phyloP scores from a whole-genome alignment of 2,113 vertebrate genomes.

The Hippocampus zosterae region DNA sequence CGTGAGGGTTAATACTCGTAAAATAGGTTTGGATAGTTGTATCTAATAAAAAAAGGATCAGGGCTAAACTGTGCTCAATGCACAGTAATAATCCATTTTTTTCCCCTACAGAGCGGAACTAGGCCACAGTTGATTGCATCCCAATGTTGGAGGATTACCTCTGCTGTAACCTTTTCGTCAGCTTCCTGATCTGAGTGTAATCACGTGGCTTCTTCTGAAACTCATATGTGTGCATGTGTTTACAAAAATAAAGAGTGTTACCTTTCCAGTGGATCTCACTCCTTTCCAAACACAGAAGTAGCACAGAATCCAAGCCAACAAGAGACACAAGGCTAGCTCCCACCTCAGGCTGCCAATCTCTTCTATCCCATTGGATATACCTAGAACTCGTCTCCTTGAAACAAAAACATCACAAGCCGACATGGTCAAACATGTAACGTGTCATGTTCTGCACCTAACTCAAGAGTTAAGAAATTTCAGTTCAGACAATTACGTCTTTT shows the following conservation, averaged over 20 bases:
- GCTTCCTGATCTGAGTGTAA: background rate
- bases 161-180: background rate
- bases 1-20: background rate
- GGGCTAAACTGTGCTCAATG: background rate
- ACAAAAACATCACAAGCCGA: slow-evolving; percentile 11
- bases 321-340: slow-evolving; percentile 65
- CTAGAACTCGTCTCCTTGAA: slow-evolving; percentile 72
- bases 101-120: background rate
- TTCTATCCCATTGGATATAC: slow-evolving; percentile 79
- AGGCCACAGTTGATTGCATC: background rate
- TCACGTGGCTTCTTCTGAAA: background rate
- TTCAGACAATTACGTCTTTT: background rate
- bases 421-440: background rate
- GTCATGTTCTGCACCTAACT: background rate
- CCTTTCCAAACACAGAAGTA: slow-evolving; percentile 75
- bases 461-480: background rate
- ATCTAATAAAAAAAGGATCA: background rate
- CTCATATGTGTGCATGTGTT: background rate
- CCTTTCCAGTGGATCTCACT: slow-evolving; percentile 71
- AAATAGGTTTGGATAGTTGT: background rate
- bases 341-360: slow-evolving; percentile 66
- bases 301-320: slow-evolving; percentile 66
- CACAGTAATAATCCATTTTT: slow-evolving; percentile 1
- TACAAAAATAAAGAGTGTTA: slow-evolving; percentile 16
- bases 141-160: background rate